Evolutionary conservation across 2,888 invertebrate species (phyloP), one percentile per base, ranked within the genome.

Genomic region (Suillia variegata): DNA sequence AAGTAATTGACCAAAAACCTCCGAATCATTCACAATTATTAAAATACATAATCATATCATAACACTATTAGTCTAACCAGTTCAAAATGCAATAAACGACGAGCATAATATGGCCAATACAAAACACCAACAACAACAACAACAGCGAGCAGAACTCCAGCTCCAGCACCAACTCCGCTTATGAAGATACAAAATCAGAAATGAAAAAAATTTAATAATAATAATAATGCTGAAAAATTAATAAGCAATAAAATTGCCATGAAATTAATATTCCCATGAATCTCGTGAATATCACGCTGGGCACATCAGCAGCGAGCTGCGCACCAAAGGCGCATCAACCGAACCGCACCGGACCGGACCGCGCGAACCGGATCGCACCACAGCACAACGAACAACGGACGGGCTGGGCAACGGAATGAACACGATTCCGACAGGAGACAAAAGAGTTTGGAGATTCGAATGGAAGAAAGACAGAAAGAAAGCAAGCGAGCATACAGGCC

Each of bases 241-340:
- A 80, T 79, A 79, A 79, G 77, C 76, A 78, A 79, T 79, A 78
- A 79, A 79, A 79, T 79, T 79, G 79, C 78, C 80, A 80, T 79
- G 79, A 79, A 79, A 80, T 79, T 79, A 80, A 79, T 78, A 79
- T 79, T 79, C 79, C 75, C 78, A 80, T 80, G 78, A 77, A 79
- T 77, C 76, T 69, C 62, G 65, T 67, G 68, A 68, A 68, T 67
- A 67, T 67, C 71, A 70, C 56, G 70, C 70, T 71, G 71, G n/a
- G 61, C 53, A 21, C 48, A 68, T 38, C 34, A 56, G 42, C 31
- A 17, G 31, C 34, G 51, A 54, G 61, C n/a, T n/a, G n/a, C n/a
- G 56, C 59, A 59, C 55, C 56, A 49, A 54, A 47, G 53, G 38
- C 15, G 38, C 38, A 58, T 13, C 38, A 38, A 13, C n/a, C n/a